phyloP scores from a whole-genome alignment of 2,113 vertebrate genomes.

The Cebidichthys violaceus region DNA sequence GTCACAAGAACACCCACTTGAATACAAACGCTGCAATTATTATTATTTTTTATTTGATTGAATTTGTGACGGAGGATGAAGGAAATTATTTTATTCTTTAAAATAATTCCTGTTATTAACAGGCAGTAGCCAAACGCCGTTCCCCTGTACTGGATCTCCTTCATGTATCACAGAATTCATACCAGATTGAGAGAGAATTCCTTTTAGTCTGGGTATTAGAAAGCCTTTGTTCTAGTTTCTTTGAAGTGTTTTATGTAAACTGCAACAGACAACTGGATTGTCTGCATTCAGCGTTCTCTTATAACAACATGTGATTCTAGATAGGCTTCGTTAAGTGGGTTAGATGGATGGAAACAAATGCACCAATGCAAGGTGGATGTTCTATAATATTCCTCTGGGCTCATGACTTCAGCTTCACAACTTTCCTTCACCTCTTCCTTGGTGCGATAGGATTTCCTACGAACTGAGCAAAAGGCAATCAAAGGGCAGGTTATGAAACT shows the following conservation, averaged over 20 bases:
- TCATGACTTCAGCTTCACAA: constrained; percentile 4
- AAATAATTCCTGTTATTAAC: constrained; percentile 18
- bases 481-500: constrained; percentile 12
- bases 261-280: constrained; percentile 59
- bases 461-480: not conserved
- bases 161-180: constrained; percentile 51
- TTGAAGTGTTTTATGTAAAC: constrained; percentile 65
- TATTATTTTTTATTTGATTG: not conserved
- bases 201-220: constrained; percentile 56
- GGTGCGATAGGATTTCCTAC: constrained; percentile 28
- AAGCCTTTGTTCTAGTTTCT: constrained; percentile 61
- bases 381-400: constrained; percentile 16
- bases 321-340: constrained; percentile 31
- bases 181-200: constrained; percentile 67
- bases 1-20: not conserved
- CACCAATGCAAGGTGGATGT: constrained; percentile 33
- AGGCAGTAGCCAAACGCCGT: constrained; percentile 31
- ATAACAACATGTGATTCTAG: constrained; percentile 54
- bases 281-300: constrained; percentile 30
- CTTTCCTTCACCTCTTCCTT: constrained; percentile 19
- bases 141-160: constrained; percentile 21
- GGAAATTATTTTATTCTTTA: not conserved
- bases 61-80: not conserved
- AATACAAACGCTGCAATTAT: not conserved
- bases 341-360: constrained; percentile 55